A percentile compares a stretch with the other conserved stretches of the same genome.
These are phyloP conservation scores for Dynastes maya DNA, from an alignment of 2,888 invertebrate species.

Conservation along the genomic window DNA sequence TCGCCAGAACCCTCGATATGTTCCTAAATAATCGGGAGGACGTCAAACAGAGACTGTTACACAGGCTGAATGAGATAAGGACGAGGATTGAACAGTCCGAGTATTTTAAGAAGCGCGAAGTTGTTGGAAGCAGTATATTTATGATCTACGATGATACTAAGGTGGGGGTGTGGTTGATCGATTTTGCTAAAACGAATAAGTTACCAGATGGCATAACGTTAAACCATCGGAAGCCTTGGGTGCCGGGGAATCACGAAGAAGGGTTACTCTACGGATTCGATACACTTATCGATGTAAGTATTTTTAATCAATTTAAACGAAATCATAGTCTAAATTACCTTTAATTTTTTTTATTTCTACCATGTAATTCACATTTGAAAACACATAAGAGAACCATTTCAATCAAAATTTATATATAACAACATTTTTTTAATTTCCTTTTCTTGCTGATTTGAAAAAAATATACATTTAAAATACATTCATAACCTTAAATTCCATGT, in stretches of 20 bases:
- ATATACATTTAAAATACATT: no score
- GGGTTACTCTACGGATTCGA: conserved; percentile 95
- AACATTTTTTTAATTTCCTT: no score
- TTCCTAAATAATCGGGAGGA: conserved; percentile 81
- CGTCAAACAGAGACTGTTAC: conserved; percentile 79
- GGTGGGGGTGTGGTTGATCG: conserved; percentile 96
- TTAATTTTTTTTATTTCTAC: neutral
- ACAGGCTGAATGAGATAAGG: conserved; percentile 84
- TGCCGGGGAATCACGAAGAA: conserved; percentile 96
- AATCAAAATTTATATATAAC: no score
- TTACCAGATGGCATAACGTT: conserved; percentile 81
- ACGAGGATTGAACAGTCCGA: conserved; percentile 86
- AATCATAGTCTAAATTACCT: neutral
- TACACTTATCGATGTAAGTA: conserved; percentile 82
- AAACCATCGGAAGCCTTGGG: conserved; percentile 88
- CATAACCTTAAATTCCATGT: no score
- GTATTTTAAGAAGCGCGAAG: conserved; percentile 91
- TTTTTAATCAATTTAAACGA: neutral
- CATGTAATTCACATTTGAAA: no score
- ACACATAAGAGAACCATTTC: no score
- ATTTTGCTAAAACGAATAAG: conserved; percentile 93
- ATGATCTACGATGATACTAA: conserved; percentile 92
- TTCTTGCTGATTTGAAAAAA: no score
- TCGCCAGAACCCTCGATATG: conserved; percentile 77
- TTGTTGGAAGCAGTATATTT: conserved; percentile 94